Evolutionary conservation across 1,140 invertebrate species (phyloP), one percentile per base, ranked within the genome.

Genomic region (Pemphigus obesinymphae): DNA sequence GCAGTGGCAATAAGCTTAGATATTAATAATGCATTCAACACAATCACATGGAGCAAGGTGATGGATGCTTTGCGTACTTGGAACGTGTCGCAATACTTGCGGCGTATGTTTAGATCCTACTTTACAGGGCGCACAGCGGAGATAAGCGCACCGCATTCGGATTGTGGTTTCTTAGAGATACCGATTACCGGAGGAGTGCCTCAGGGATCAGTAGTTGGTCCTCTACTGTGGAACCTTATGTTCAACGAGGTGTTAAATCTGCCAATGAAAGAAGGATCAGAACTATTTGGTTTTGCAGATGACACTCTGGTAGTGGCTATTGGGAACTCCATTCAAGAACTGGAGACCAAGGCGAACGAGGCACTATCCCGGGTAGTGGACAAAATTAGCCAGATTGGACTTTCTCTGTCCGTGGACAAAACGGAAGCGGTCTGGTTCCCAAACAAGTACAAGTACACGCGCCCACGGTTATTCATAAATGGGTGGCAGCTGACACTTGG

Each of bases 121-220:
- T 26, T 58, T 26, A 5, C 53, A 1, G 53, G n/a, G 2, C 4
- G 45, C 4, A 40, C 37, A 3, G 37, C 4, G 37, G 37, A 3
- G 37, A 3, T 40, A n/a, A 40, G 37, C 3, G 4, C 8, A 8
- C 37, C 37, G 37, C 4, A 3, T 40, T 40, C 3, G 53, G 50
- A 7, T 23, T 37, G 6, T 23, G 48, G 48, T 15, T 5, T 17
- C 15, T 5, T 15, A 5, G 17, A 50, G 13, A 20, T 50, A 5
- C 13, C 0, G 17, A 50, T 50, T 5, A 17, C 48, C 17, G 48
- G 48, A 1, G 76, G 34, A 13, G 76, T 81, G 2, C 76, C 76
- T 2, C 76, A 81, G 37, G 76, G 76, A 11, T 81, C 76, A 8
- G 55, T 81, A 4, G n/a, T 80, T 11, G 75, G 48, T 4, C 75